These are phyloP conservation scores for Paracentrotus lividus DNA, from an alignment of 53 echinoderm and acorn worm species.

Conservation along the genomic window DNA sequence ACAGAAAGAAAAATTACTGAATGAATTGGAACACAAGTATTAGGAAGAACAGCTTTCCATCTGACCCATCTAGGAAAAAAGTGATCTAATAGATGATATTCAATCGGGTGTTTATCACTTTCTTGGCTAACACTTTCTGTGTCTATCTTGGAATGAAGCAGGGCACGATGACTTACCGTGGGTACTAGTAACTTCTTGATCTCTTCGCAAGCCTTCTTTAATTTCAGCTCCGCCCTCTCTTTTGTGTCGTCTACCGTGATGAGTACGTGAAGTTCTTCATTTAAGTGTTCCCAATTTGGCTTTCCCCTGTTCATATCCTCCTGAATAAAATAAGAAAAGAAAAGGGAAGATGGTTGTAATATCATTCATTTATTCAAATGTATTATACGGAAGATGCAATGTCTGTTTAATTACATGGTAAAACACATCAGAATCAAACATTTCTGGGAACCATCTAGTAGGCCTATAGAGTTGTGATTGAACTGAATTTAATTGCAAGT, in stretches of 20 bases:
- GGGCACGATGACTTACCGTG: slow-evolving; percentile 78
- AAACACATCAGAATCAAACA: too few species aligned
- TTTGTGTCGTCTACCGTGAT: slow-evolving; percentile 92
- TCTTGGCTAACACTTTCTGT: background rate
- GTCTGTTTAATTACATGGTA: too few species aligned
- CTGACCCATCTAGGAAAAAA: background rate
- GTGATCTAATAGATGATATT: background rate
- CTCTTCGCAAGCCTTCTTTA: slow-evolving; percentile 86
- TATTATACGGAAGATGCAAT: too few species aligned
- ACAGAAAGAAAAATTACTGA: too few species aligned
- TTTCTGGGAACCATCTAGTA: too few species aligned
- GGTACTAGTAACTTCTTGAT: slow-evolving; percentile 97
- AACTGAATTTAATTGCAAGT: too few species aligned
- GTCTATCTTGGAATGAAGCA: background rate
- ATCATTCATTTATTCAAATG: too few species aligned
- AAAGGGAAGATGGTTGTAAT: too few species aligned
- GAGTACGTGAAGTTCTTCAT: slow-evolving; percentile 92
- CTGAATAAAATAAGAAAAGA: slow-evolving; percentile 50
- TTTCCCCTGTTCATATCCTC: slow-evolving; percentile 94
- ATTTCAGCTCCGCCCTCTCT: slow-evolving; percentile 86
- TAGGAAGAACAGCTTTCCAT: too few species aligned
- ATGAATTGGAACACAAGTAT: too few species aligned
- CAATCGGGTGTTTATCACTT: background rate
- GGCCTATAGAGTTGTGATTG: too few species aligned
- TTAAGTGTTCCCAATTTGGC: slow-evolving; percentile 95